These are phyloP conservation scores for Epicampocera succincta DNA, from an alignment of 2,888 invertebrate genomes.

Conservation along the genomic window DNA sequence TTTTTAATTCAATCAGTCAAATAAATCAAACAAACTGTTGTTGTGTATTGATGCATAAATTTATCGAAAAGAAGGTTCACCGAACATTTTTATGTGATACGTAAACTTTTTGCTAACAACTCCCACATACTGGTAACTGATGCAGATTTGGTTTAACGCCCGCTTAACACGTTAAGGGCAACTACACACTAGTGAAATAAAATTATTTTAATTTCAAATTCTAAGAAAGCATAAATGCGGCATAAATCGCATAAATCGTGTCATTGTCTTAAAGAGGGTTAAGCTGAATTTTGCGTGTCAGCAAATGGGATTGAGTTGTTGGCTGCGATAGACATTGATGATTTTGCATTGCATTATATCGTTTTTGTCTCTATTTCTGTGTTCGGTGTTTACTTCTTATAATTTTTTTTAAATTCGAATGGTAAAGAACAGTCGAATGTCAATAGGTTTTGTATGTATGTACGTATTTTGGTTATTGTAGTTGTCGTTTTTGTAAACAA, in stretches of 20 bases:
- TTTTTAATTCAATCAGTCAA: constrained; percentile 19
- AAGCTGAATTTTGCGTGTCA: constrained; percentile 12
- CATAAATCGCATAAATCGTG: not conserved
- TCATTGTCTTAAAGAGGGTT: constrained; percentile 4
- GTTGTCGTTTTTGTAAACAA: constrained; percentile 37
- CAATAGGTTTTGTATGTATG: not conserved
- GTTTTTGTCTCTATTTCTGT: constrained; percentile 12
- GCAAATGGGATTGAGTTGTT: constrained; percentile 21
- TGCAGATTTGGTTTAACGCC: too few species aligned
- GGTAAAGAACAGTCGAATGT: constrained; percentile 1
- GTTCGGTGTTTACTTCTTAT: not conserved
- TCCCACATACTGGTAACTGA: not conserved
- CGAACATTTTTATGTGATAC: too few species aligned
- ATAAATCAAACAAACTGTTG: constrained; percentile 24
- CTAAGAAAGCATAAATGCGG: too few species aligned
- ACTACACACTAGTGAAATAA: not conserved
- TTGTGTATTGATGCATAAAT: constrained; percentile 29
- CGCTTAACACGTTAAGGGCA: constrained; percentile 2
- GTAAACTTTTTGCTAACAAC: not conserved
- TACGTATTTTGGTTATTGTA: not conserved
- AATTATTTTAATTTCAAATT: not conserved
- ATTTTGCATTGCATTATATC: constrained; percentile 18
- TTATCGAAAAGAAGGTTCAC: not conserved
- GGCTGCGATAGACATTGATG: constrained; percentile 30
- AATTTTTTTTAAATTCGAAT: not conserved